phyloP scores from a whole-genome alignment of 2,113 vertebrate species.

The Theristicus caerulescens region DNA sequence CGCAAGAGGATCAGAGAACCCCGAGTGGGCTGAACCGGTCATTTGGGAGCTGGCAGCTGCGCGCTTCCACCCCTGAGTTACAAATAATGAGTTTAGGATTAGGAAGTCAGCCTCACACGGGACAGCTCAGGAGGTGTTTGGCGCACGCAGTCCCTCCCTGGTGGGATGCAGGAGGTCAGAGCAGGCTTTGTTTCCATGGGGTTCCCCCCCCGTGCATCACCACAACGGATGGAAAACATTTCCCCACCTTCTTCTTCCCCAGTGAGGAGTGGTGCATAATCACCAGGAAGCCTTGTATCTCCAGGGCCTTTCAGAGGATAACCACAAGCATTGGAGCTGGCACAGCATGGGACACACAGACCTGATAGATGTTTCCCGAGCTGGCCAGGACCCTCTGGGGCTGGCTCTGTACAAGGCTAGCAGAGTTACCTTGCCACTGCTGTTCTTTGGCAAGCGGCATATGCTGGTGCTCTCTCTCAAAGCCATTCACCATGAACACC shows the following conservation, averaged over 20 bases:
- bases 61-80: neutral
- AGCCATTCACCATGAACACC: neutral
- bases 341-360: fast-evolving
- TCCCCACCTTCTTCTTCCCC: neutral
- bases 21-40: neutral
- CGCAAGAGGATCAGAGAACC: neutral
- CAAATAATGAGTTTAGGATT: slow-evolving; percentile 15
- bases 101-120: neutral
- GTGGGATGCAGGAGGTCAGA: neutral
- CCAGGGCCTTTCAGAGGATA: neutral
- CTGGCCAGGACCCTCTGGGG: neutral
- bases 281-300: neutral
- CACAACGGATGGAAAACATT: neutral
- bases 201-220: neutral
- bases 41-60: neutral
- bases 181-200: neutral
- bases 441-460: neutral
- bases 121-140: neutral
- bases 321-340: neutral
- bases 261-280: neutral
- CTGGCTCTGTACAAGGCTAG: neutral
- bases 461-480: neutral
- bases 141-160: neutral
- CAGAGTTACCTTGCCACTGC: neutral
- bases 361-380: neutral